Evolutionary conservation across 2,113 vertebrate species (phyloP), one percentile per base, ranked within the genome.

Genomic region (Alexandromys fortis): DNA sequence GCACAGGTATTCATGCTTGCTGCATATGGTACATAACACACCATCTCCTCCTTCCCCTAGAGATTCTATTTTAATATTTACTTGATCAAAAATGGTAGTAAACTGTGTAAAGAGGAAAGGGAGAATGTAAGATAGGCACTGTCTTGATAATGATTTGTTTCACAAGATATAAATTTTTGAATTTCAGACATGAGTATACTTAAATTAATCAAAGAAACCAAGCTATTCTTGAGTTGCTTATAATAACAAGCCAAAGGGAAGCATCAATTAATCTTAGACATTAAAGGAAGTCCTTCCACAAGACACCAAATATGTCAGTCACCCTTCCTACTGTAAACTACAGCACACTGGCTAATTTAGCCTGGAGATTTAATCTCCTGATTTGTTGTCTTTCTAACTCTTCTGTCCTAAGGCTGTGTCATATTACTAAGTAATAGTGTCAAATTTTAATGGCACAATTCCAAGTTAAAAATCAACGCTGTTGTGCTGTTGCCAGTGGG

Each of bases 391-490:
- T 93, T 90, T 97, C 95, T 67, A 47, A 55, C 47, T 97, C 94
- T 94, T 91, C 96, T 98, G 96, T 97, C 96, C 94, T 98, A 79
- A 38, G 91, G 96, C 95, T 91, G 47, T 49, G 73, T 97, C 95
- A 96, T 55, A 94, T 93, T 96, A 70, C 83, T 91, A 98, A 98
- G 93, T 97, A 98, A 98, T 98, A 98, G 91, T 95, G 63, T 76
- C 95, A 98, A 98, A 98, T 97, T 98, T 98, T 90, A 98, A 77
- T 94, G 38, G 38, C 68, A 94, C 68, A 73, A 63, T 96, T 94
- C 47, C 92, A 98, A 97, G 98, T 97, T 98, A 98, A 96, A 96
- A 97, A 98, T 95, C 97, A 98, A 87, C 98, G 97, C 94, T 96
- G 97, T 94, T 17, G 91, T 95, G 63, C 21, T 90, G 2, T 97